Base-by-base conservation (phyloP, 30 jellyfish, hydroid and myxozoan species). In the Catostylus mosaicus region DNA sequence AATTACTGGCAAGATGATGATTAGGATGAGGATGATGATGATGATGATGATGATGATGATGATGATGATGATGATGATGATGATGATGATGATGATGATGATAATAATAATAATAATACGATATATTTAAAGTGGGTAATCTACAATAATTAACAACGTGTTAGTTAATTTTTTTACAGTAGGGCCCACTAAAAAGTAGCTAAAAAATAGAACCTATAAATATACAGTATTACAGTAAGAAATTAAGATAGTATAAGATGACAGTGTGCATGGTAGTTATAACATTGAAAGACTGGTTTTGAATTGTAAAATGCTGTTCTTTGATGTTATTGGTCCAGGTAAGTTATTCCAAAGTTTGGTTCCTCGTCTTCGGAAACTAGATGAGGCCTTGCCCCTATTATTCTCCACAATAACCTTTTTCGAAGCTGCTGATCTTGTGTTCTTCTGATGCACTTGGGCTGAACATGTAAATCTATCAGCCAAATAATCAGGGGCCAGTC, bases 351-450 rank as follows among this genome's bases (percentile, higher is more conserved):
- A 67, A 67, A 38, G 32, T 67, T 67, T 31, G 61, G 80, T 7
- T 7, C 61, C 80, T 46, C 73, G 43, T 46, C 35, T 26, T 73
- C 72, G 43, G 72, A 73, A 47, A 73, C 72, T 73, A 36, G 72
- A 48, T 2, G 84, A 19, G 57, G 72, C 84, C 71, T 43, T 48
- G 67, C 30, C 72, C 46, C 72, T 51, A 40, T 66, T 20, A 31
- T 73, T 3, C 73, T 73, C 31, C 59, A 73, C 72, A 73, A 38
- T 31, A 43, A 11, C 1, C 59, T 46, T 66, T 5, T 68, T 68
- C 22, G 63, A 51, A 31, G 63, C 65, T 33, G 65, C 63, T 38
- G 65, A 68, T 68, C 81, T 68, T 38, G 81, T 68, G 65, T 18
- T 68, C 1, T 45, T 32, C 26, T 68, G 81, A 34, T 38, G 81